Evolutionary conservation across 2,113 vertebrate genomes (phyloP).

Genomic region (Butorides virescens): DNA sequence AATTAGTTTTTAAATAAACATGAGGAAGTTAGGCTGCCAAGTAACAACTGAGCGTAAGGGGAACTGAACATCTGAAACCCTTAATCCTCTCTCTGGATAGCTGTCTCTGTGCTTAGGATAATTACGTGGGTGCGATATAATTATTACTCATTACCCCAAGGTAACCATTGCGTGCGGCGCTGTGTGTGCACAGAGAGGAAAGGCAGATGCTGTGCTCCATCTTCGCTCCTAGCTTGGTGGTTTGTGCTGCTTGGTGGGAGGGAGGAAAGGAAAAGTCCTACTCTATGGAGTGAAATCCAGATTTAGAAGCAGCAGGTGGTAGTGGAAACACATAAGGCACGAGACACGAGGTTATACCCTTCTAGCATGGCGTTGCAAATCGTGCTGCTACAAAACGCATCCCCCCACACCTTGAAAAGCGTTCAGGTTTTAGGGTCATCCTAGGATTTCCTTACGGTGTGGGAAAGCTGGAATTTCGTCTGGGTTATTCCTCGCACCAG

Average conservation of each 20-base stretch:
- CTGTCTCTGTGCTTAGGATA: neutral
- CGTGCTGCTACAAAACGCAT: neutral
- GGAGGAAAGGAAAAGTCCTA: neutral
- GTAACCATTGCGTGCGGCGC: neutral
- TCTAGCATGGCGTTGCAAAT: neutral
- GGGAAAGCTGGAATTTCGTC: neutral
- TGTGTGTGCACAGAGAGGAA: neutral
- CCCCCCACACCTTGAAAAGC: no score
- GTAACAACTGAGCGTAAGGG: neutral
- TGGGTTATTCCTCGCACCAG: neutral
- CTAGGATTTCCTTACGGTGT: neutral
- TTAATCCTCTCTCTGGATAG: neutral
- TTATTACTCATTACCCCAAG: neutral
- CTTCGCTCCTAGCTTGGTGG: neutral
- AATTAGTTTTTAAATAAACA: neutral
- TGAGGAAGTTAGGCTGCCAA: neutral
- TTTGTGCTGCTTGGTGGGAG: neutral
- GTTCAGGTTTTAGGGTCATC: neutral
- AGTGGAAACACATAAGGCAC: neutral
- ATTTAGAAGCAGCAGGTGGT: neutral
- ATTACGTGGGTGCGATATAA: fast-evolving
- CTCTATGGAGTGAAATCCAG: neutral
- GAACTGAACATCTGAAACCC: neutral
- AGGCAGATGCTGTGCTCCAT: neutral
- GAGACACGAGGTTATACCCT: neutral